A percentile compares a stretch with the other conserved stretches of the same genome.
phyloP scores from a whole-genome alignment of 2,888 invertebrate species.

The Eurytoma californica region DNA sequence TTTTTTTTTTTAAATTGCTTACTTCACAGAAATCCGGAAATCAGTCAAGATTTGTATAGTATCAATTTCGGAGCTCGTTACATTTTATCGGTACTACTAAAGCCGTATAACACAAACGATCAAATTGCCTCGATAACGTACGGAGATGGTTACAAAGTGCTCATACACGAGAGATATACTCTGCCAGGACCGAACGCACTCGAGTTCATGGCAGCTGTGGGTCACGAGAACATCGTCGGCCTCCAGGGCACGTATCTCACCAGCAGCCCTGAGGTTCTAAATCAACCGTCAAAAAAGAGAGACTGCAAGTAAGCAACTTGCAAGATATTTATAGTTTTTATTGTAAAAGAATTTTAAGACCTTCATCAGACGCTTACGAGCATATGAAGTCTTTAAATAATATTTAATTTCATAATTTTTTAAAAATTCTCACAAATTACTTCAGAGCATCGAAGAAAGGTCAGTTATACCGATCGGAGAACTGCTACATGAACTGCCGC shows the following conservation, averaged over 20 bases:
- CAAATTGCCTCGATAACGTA: slow-evolving; percentile 60
- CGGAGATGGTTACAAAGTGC: slow-evolving; percentile 65
- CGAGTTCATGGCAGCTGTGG: slow-evolving; percentile 60
- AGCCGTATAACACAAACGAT: slow-evolving; percentile 55
- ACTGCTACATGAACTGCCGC: slow-evolving; percentile 69
- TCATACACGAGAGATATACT: slow-evolving; percentile 68
- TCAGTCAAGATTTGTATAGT: slow-evolving; percentile 45
- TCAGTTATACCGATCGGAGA: slow-evolving; percentile 64
- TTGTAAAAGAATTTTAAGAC: too few species aligned
- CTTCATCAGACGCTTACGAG: too few species aligned
- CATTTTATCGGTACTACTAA: slow-evolving; percentile 62
- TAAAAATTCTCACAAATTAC: too few species aligned
- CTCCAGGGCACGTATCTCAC: slow-evolving; percentile 58
- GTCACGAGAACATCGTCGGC: slow-evolving; percentile 61
- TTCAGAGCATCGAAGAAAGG: slow-evolving; percentile 56
- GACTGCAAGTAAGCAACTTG: slow-evolving; percentile 37
- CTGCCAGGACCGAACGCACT: slow-evolving; percentile 64
- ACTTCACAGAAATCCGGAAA: neutral
- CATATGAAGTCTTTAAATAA: too few species aligned
- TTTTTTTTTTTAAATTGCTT: too few species aligned
- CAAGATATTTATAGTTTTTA: too few species aligned
- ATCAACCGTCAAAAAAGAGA: slow-evolving; percentile 58
- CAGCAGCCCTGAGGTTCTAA: slow-evolving; percentile 61
- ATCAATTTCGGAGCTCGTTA: slow-evolving; percentile 59
- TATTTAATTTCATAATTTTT: too few species aligned